Evolutionary conservation across 2,888 invertebrate species (phyloP).

Genomic region (Laspeyria flexula): DNA sequence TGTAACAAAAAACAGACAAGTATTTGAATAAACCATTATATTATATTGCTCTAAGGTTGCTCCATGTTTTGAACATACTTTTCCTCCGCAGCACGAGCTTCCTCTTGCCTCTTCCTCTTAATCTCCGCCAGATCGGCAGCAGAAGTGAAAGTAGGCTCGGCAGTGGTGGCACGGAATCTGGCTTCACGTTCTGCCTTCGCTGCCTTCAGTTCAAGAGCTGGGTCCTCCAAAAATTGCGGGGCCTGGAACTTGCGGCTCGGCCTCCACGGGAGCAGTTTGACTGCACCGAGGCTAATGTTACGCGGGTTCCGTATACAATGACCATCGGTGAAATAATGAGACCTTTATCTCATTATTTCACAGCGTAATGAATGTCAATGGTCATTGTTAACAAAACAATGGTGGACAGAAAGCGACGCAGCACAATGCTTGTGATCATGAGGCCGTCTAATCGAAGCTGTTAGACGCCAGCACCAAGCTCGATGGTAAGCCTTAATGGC

Average conservation of each 20-base stretch:
- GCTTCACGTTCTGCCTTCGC: constrained; percentile 87
- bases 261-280: constrained; percentile 88
- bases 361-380: constrained; percentile 48
- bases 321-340: constrained; percentile 65
- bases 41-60: not conserved
- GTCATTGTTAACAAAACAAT: constrained; percentile 47
- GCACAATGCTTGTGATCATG: constrained; percentile 58
- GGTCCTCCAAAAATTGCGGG: constrained; percentile 86
- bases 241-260: constrained; percentile 89
- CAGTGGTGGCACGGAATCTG: constrained; percentile 84
- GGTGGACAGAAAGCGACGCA: constrained; percentile 62
- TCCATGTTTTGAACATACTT: constrained; percentile 67
- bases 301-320: constrained; percentile 53
- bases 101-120: constrained; percentile 87
- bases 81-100: constrained; percentile 87
- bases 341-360: constrained; percentile 51
- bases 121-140: constrained; percentile 84
- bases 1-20: constrained; percentile 51
- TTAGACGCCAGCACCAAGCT: constrained; percentile 70
- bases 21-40: not conserved
- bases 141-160: constrained; percentile 76
- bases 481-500: constrained; percentile 62
- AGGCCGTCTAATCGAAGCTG: constrained; percentile 65
- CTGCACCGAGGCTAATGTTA: constrained; percentile 81
- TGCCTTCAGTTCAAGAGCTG: constrained; percentile 86